A percentile compares a stretch with the other conserved stretches of the same genome.
phyloP scores from a whole-genome alignment of 1,140 invertebrate genomes.

The Philopotamus ludificatus region DNA sequence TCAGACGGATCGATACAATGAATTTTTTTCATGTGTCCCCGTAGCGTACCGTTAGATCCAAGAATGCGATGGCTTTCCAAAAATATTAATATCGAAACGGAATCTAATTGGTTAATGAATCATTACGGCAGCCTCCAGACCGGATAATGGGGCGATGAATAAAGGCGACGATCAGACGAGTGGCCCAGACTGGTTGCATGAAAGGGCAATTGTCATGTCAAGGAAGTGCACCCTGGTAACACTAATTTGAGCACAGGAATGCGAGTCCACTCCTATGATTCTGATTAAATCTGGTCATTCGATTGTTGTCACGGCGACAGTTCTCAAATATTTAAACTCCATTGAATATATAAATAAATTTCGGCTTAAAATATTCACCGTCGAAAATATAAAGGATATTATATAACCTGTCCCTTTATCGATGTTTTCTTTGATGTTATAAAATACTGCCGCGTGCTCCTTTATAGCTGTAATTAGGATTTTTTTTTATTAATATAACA shows the following conservation, averaged over 20 bases:
- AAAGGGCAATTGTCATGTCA: conserved; percentile 8
- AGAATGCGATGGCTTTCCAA: not conserved
- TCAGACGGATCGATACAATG: not conserved
- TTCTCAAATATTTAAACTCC: not conserved
- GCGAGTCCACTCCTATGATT: conserved; percentile 16
- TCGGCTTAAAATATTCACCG: no score
- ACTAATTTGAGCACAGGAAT: conserved; percentile 11
- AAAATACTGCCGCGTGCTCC: no score
- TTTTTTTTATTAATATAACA: no score
- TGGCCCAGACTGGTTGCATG: not conserved
- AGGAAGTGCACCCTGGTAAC: conserved; percentile 12
- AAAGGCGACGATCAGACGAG: conserved; percentile 1
- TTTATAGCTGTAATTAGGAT: no score
- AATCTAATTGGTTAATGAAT: not conserved
- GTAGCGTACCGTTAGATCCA: not conserved
- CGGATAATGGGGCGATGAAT: conserved; percentile 25
- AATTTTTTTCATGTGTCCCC: not conserved
- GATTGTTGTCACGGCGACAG: not conserved
- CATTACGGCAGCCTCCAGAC: conserved; percentile 14
- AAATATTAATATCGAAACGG: not conserved
- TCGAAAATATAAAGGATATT: no score
- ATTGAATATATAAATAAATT: no score
- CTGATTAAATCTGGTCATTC: not conserved
- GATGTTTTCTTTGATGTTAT: no score
- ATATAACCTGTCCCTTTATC: no score